Evolutionary conservation across 2,888 invertebrate species (phyloP).

Genomic region (Drosophila fungiperda): DNA sequence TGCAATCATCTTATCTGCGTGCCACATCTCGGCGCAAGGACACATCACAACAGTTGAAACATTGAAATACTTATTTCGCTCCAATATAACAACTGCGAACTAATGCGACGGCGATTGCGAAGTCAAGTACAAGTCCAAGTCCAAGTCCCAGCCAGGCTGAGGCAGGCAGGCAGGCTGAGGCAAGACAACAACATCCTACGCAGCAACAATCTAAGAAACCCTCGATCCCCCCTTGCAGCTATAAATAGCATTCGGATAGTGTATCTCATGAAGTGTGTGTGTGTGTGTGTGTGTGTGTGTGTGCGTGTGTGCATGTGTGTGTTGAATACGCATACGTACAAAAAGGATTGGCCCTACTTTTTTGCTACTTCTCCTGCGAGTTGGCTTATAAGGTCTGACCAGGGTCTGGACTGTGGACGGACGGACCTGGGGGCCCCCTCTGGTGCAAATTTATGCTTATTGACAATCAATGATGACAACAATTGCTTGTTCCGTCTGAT

Average conservation of each 20-base stretch:
- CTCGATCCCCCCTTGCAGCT: conserved; percentile 24
- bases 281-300: conserved; percentile 5
- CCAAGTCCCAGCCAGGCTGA: neutral
- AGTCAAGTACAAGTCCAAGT: conserved; percentile 25
- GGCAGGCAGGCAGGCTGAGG: conserved; percentile 2
- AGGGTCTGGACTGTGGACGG: conserved; percentile 10
- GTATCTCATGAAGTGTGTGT: neutral
- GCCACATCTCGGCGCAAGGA: conserved; percentile 65
- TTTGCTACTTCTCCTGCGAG: conserved; percentile 30
- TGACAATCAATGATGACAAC: conserved; percentile 84
- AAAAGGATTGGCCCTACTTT: conserved; percentile 51
- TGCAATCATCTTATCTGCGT: conserved; percentile 55
- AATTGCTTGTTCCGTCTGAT: conserved; percentile 82
- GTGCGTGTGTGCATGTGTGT: conserved; percentile 10
- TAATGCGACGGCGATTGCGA: conserved; percentile 50
- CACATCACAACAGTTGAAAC: conserved; percentile 45
- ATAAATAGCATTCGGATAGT: conserved; percentile 54
- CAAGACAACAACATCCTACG: conserved; percentile 53
- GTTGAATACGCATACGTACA: conserved; percentile 28
- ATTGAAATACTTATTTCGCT: conserved; percentile 68
- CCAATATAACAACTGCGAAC: conserved; percentile 47
- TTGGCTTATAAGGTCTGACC: conserved; percentile 41
- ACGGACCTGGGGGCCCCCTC: conserved; percentile 69
- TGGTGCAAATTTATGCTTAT: conserved; percentile 84
- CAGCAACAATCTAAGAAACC: conserved; percentile 50